Base-by-base conservation (phyloP, 2,888 invertebrate species). In the Oscheius sp. region DNA sequence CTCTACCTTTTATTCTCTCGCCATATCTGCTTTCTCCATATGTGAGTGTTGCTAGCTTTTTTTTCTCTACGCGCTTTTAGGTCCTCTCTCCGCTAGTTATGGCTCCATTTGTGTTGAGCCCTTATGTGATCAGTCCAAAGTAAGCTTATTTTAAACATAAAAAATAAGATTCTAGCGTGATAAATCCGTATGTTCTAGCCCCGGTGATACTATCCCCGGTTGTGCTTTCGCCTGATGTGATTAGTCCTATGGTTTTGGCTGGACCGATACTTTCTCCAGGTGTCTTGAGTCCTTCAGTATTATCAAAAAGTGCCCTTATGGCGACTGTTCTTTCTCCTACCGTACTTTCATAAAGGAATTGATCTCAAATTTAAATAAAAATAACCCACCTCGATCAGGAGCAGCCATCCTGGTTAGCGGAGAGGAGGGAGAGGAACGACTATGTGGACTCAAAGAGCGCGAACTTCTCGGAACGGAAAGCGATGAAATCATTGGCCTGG, bases 131-230 rank as follows among this genome's bases (percentile, higher is more conserved):
- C n/a, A n/a, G n/a, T n/a, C n/a, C n/a, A n/a, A n/a, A n/a, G n/a
- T n/a, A n/a, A n/a, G n/a, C n/a, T n/a, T n/a, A n/a, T n/a, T n/a
- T n/a, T n/a, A n/a, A n/a, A n/a, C n/a, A n/a, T n/a, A n/a, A n/a
- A n/a, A n/a, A n/a, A n/a, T n/a, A n/a, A n/a, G n/a, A n/a, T 42
- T 80, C 80, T n/a, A 81, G 79, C 65, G 75, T 81, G 50, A 73
- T 83, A 64, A 83, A 83, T 52, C 82, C 82, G 0, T 83, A 83
- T 66, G 78, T 82, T 1, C 69, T 83, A 5, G 77, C 79, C 2
- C 82, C 83, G 1, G 61, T 82, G 23, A 75, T 83, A 29, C 71
- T 82, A 0, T 72, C 69, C 0, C 72, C 74, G 0, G 20, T 71
- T 1, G 71, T 71, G 8, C 53, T 78, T n/a, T 75, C 66, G 25